Evolutionary conservation across 2,113 vertebrate genomes (phyloP), one percentile per base, ranked within the genome.

Genomic region (Ivindomyrus marchei): DNA sequence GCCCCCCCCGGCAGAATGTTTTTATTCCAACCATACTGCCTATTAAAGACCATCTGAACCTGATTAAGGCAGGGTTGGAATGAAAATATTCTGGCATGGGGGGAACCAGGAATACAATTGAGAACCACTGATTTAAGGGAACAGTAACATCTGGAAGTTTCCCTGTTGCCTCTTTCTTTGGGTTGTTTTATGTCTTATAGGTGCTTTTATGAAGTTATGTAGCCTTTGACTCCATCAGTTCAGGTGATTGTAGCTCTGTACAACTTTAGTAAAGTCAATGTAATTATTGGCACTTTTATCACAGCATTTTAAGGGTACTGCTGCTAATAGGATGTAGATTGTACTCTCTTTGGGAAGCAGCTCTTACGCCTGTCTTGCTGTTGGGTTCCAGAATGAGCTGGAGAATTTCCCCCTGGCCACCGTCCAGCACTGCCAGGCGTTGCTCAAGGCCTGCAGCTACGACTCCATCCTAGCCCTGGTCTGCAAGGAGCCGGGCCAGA

Each of bases 401-500:
- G 98, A 99, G 95, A 97, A 97, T 94, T 99, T 99, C 90, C 97
- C 98, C 80, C 88, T 98, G 39, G 94, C 91, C 88, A 97, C 96
- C 13, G 93, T 99, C 90, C 98, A 98, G 92, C 97, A 97, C 93
- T 98, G 97, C 93, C 98, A 98, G 94, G 97, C 98, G 0, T 94
- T 99, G 93, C 97, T 97, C 95, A 97, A 97, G 53, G 92, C 96
- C n/a, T 99, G 98, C 95, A 97, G 91, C 95, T 99, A 97, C 50
- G 97, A 98, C 93, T 99, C 98, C 50, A 95, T 99, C 93, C 94
- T 99, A 92, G 98, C 98, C 17, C 95, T 99, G 92, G 94, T 99
- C 24, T 99, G 98, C 91, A 98, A 97, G 93, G 98, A 99, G 91
- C 94, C 97, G 17, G 96, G 97, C 2, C 98, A 99, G 94, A 96